Base-by-base conservation (phyloP, 2,797 vertebrate genomes). In the Tapera naevia region DNA sequence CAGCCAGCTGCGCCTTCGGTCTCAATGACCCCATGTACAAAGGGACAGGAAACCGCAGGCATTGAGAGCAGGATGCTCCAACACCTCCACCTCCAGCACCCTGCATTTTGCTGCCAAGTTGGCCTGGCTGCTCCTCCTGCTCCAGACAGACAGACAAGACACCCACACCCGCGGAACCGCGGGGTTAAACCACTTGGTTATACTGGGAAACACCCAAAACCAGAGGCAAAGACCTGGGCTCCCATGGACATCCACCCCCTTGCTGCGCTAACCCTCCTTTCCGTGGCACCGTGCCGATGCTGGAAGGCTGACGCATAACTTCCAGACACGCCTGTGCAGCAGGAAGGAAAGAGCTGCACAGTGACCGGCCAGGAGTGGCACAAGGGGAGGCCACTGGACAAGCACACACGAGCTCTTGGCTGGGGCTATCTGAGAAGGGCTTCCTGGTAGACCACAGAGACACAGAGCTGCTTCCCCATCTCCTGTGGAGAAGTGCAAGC, bases 331-430 rank as follows among this genome's bases (percentile, higher is more conserved):
- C 35, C 81, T 19, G 64, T 0, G 65, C 8, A 6, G 50, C 76
- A 81, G 87, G 91, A 94, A 89, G 65, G 79, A 37, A 83, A 45
- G 10, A 81, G 70, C 35, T 4, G 32, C 1, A 8, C 0, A 8
- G 67, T 7, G 11, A 64, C 32, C 6, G 51, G 60, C 33, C 23
- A 12, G 58, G 11, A 11, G 25, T 6, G n/a, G 60, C 61, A 73
- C 2, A 3, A 7, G 30, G 50, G 1, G 13, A 51, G 58, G 71
- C 46, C 9, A 3, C 35, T 3, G 81, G 16, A 27, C 5, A 4
- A 22, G 45, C 1, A 0, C 16, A 1, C 7, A 14, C 8, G 1
- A 83, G 9, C 65, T 33, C 45, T 1, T 1, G 37, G 37, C 39
- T 46, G 8, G 11, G 8, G n/a, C 32, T 35, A 74, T 75, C n/a